Evolutionary conservation across 2,797 vertebrate species (phyloP).

Genomic region (Darevskia nairensis): DNA sequence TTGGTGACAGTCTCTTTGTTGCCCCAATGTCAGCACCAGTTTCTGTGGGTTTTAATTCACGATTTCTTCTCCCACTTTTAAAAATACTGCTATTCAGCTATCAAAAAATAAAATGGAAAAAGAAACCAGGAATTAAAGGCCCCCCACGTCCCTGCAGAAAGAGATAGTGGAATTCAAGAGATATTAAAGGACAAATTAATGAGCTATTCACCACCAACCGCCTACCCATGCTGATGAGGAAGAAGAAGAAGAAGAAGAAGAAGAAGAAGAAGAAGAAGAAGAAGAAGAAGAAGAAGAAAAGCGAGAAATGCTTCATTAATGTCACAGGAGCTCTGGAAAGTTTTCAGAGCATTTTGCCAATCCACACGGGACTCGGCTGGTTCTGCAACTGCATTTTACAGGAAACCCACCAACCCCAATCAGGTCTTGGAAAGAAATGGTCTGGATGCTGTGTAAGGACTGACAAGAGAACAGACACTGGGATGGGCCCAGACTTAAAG

Average conservation of each 20-base stretch:
- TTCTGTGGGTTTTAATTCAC: background rate
- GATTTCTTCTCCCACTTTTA: background rate
- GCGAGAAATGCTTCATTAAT: background rate
- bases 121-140: too few species aligned
- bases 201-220: background rate
- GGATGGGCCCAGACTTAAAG: background rate
- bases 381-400: background rate
- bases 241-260: too few species aligned
- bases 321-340: background rate
- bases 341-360: background rate
- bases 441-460: background rate
- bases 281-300: too few species aligned
- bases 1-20: background rate
- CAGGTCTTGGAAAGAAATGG: background rate
- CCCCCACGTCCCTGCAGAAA: background rate
- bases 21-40: background rate
- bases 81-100: background rate
- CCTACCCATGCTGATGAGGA: background rate
- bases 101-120: background rate
- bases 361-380: too few species aligned
- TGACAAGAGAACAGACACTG: background rate
- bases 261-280: too few species aligned
- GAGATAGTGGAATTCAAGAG: background rate
- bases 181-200: background rate
- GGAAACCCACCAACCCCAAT: background rate